Evolutionary conservation across 2,888 invertebrate species (phyloP).

Genomic region (Chrysomela aeneicollis): DNA sequence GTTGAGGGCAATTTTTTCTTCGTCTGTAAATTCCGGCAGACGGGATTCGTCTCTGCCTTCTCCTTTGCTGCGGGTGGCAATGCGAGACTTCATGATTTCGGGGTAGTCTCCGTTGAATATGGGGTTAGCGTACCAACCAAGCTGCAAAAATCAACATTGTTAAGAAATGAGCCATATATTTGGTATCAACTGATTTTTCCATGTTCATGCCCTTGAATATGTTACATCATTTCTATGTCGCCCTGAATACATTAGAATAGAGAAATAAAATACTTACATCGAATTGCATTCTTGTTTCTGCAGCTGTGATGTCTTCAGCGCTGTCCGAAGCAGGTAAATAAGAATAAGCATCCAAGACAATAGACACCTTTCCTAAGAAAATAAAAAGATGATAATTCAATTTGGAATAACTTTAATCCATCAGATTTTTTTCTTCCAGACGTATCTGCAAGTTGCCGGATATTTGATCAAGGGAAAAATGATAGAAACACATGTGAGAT

Average conservation of each 20-base stretch:
- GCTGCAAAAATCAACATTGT: slow-evolving; percentile 35
- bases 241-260: too few species aligned
- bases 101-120: slow-evolving; percentile 75
- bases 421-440: too few species aligned
- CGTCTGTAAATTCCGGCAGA: slow-evolving; percentile 67
- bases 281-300: slow-evolving; percentile 59
- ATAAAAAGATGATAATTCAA: background rate
- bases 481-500: too few species aligned
- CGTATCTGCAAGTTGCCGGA: too few species aligned
- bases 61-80: slow-evolving; percentile 65
- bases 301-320: slow-evolving; percentile 63
- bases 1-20: slow-evolving; percentile 67
- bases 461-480: too few species aligned
- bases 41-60: slow-evolving; percentile 70
- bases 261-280: slow-evolving; percentile 25
- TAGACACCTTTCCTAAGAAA: slow-evolving; percentile 60
- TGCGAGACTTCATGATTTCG: slow-evolving; percentile 66
- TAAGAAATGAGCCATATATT: too few species aligned
- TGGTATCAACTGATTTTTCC: too few species aligned
- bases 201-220: too few species aligned
- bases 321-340: slow-evolving; percentile 63
- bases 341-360: slow-evolving; percentile 67
- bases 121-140: slow-evolving; percentile 61
- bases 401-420: background rate
- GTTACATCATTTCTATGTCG: too few species aligned